These are phyloP conservation scores for Drosophila murphyi DNA, from an alignment of 1,140 invertebrate species.

Conservation along the genomic window DNA sequence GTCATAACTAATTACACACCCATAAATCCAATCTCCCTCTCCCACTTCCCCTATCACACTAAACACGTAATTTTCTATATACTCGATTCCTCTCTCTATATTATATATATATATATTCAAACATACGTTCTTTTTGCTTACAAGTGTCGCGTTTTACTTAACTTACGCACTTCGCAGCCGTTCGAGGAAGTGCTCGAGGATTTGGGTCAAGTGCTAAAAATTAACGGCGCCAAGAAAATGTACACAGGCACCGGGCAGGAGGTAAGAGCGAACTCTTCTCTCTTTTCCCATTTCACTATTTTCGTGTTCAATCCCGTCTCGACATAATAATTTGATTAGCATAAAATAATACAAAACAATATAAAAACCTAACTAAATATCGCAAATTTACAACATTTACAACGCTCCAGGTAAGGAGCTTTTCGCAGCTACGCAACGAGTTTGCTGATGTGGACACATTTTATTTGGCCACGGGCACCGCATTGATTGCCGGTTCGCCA, in stretches of 20 bases:
- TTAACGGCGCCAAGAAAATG: constrained; percentile 95
- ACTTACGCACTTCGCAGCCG: constrained; percentile 95
- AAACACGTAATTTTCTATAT: constrained; percentile 48
- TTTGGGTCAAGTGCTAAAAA: constrained; percentile 95
- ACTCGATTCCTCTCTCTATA: neutral
- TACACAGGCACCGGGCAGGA: constrained; percentile 95
- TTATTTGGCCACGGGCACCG: constrained; percentile 89
- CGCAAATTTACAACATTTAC: constrained; percentile 78
- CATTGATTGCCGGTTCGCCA: constrained; percentile 86
- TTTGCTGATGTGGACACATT: constrained; percentile 96
- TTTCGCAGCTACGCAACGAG: constrained; percentile 95
- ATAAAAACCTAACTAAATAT: constrained; percentile 55
- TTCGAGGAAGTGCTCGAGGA: constrained; percentile 98
- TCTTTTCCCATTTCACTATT: neutral
- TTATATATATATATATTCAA: constrained; percentile 25
- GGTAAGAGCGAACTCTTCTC: constrained; percentile 85
- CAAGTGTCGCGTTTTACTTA: constrained; percentile 94
- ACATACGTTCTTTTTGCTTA: constrained; percentile 51
- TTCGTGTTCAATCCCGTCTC: constrained; percentile 25
- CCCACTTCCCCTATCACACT: constrained; percentile 37
- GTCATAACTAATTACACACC: constrained; percentile 62
- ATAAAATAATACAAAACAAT: constrained; percentile 13
- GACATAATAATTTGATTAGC: constrained; percentile 58
- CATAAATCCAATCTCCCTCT: constrained; percentile 41
- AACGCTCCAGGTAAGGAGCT: constrained; percentile 88